Evolutionary conservation across 2,888 invertebrate genomes (phyloP), one percentile per base, ranked within the genome.

Genomic region (Acronicta alni): DNA sequence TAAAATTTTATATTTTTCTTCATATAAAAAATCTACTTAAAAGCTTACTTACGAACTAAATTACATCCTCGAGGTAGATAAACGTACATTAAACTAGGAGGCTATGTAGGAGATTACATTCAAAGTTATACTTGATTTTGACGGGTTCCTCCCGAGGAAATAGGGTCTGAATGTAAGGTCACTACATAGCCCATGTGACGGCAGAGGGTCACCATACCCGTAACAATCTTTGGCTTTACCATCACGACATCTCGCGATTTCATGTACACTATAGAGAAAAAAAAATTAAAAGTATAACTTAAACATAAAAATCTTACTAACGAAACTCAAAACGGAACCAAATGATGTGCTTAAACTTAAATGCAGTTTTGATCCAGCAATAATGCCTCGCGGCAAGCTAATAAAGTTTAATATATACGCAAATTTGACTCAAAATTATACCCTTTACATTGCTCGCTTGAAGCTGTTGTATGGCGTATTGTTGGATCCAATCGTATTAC

Each of bases 121-220:
- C 85, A 67, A 66, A 63, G 57, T 71, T 67, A 59, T 52, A 75
- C 47, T 57, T 55, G 55, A 58, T 70, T 67, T 59, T 41, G 46
- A 46, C 45, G 39, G 37, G 52, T 64, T 67, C 55, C 55, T 54
- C 44, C 58, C 48, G 59, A 68, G 67, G 66, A 43, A 43, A 47
- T 51, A 41, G 53, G 53, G 53, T 55, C 60, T 57, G 79, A 87
- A 89, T 84, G 88, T 86, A 84, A 72, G 68, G 69, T 76, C 76
- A 72, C 85, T 79, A 85, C 88, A 75, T 67, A 85, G 86, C 85
- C 88, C 78, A 79, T 93, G 94, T 94, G 94, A 94, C 94, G 94
- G 94, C 93, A 92, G 92, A 93, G 94, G 94, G 94, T 93, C 94
- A 94, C 94, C 94, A 86, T 94, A 94, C 94, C 94, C 94, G 94